A percentile compares a stretch with the other conserved stretches of the same genome.
These are phyloP conservation scores for Rhipidura dahli DNA, from an alignment of 2,113 vertebrate genomes.

Conservation along the genomic window DNA sequence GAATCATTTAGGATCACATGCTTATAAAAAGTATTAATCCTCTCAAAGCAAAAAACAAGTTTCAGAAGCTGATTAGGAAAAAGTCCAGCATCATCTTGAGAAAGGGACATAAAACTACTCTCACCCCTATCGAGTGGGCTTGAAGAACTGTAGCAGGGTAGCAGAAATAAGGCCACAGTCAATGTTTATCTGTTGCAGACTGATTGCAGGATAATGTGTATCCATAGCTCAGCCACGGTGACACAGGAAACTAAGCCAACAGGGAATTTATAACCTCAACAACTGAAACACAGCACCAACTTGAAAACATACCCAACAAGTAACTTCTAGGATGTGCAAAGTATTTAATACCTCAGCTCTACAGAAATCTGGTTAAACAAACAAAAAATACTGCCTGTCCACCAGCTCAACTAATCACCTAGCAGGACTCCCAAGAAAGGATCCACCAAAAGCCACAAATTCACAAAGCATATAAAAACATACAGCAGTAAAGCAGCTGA, in stretches of 20 bases:
- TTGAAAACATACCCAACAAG: not conserved
- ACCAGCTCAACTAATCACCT: not conserved
- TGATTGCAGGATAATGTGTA: accelerated
- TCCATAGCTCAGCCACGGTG: not conserved
- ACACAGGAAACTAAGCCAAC: not conserved
- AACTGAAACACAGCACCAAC: not conserved
- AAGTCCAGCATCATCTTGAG: not conserved
- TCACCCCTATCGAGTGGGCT: accelerated
- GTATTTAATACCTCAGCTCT: not conserved
- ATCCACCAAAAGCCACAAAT: not conserved
- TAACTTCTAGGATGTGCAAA: not conserved
- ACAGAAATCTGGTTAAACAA: not conserved
- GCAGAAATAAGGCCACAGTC: not conserved
- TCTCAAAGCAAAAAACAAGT: not conserved
- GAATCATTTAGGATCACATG: not conserved
- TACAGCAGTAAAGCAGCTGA: not conserved
- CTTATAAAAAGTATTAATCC: not conserved
- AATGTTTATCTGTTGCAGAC: not conserved
- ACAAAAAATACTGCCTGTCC: not conserved
- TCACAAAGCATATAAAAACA: not conserved
- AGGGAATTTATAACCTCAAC: not conserved
- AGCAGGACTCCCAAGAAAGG: not conserved
- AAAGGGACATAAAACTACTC: not conserved
- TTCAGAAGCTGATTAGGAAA: not conserved
- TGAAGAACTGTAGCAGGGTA: not conserved